Evolutionary conservation across 2,888 invertebrate genomes (phyloP).

Genomic region (Chesias legatella): DNA sequence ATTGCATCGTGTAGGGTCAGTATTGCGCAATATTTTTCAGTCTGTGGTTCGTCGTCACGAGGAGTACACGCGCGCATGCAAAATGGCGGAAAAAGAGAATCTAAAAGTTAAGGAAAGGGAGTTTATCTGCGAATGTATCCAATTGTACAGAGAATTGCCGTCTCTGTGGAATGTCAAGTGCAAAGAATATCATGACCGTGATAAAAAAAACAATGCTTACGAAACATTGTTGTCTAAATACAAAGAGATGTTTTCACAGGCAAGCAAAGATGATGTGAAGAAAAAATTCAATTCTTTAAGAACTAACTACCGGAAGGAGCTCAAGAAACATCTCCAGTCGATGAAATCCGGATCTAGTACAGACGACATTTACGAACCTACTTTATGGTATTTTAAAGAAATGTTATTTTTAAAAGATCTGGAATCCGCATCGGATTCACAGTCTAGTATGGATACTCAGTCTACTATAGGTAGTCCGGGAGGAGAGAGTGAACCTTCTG

Average conservation of each 20-base stretch:
- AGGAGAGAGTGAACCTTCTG: conserved; percentile 10
- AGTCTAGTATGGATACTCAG: conserved; percentile 4
- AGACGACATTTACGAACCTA: conserved; percentile 21
- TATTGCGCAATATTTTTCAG: conserved; percentile 8
- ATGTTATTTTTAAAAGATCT: conserved; percentile 21
- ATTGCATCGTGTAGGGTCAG: conserved; percentile 5
- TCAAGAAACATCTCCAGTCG: conserved; percentile 27
- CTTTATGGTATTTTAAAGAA: conserved; percentile 30
- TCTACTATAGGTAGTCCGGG: conserved; percentile 8
- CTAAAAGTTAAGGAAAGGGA: conserved; percentile 10
- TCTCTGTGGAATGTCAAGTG: conserved; percentile 17
- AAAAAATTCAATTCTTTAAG: conserved; percentile 32
- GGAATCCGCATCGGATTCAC: conserved; percentile 11
- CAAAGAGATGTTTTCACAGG: conserved; percentile 20
- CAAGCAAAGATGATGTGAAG: conserved; percentile 32
- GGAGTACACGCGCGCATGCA: neutral
- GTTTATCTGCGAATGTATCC: conserved; percentile 17
- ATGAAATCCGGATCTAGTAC: conserved; percentile 18
- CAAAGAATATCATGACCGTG: conserved; percentile 18
- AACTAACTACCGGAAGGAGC: conserved; percentile 32
- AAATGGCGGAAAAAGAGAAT: conserved; percentile 7
- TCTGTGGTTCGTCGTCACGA: conserved; percentile 1
- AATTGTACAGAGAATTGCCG: conserved; percentile 16
- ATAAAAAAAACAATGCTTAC: too few species aligned
- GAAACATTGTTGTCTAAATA: conserved; percentile 27